Evolutionary conservation across 2,797 vertebrate genomes (phyloP), one percentile per base, ranked within the genome.

Genomic region (Ataeniobius toweri): DNA sequence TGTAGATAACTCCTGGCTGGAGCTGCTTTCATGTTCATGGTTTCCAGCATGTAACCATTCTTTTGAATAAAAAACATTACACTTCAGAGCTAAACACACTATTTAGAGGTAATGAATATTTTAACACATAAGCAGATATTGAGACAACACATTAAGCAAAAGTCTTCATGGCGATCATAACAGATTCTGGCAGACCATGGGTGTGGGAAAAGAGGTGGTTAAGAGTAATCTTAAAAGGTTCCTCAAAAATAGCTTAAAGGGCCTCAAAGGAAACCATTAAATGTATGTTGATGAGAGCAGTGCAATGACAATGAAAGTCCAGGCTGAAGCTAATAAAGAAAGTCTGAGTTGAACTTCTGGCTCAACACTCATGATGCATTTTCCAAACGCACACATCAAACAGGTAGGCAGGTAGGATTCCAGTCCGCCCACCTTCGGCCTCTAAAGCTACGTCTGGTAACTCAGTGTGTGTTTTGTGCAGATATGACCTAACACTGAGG

Each of bases 361-460:
- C 24, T 53, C 50, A 28, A 39, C 22, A 53, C 55, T 70, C 72
- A 24, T 89, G 86, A 92, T 92, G 84, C 73, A 28, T 91, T 93
- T 90, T 89, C 90, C 84, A 91, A 87, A 92, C 0, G 73, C 70
- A 80, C 77, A 78, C 80, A 75, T 74, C 80, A 78, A 78, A 81
- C 89, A 92, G 91, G 86, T 89, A 85, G 83, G 81, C 87, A 90
- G 87, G 90, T 90, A 85, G 85, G 89, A 91, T 88, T 91, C 88
- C 90, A 88, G 78, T 75, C 87, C 90, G 81, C 93, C 89, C 91
- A 91, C 91, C 82, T 82, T 2, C 83, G 77, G 77, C 83, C 82
- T 86, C 84, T 85, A 75, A 89, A 90, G 89, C 85, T 89, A 83
- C 2, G 78, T 90, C 86, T 90, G 88, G 73, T 81, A 83, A 85